Base-by-base conservation (phyloP, 2,797 vertebrate species). In the Lutjanus argentimaculatus region DNA sequence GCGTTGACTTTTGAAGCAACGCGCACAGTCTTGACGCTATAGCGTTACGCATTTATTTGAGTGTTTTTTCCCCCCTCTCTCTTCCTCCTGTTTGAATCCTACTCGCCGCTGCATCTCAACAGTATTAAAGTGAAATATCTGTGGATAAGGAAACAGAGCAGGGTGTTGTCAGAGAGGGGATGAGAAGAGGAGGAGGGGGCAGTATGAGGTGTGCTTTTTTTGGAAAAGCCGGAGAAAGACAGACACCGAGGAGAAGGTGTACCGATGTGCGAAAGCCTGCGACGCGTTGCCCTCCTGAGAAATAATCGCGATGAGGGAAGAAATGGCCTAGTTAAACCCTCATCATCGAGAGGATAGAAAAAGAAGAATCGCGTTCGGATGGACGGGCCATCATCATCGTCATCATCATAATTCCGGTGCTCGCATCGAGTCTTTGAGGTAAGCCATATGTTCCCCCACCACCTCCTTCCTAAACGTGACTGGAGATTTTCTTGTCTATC, bases 121-220 rank as follows among this genome's bases (percentile, higher is more conserved):
- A 78, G 86, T 79, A 70, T 77, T 84, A 91, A 92, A 93, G 90
- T 91, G 70, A 83, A 87, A 94, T 87, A 90, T 93, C 91, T 79
- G 89, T 86, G 88, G 79, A 77, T 74, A 82, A 89, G 79, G 75
- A 87, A 83, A 83, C 83, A 85, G 91, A 91, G 88, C 92, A 72
- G 91, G 92, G 94, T 94, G 95, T 94, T 93, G 94, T 93, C 91
- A 90, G 89, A 92, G 87, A 87, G 91, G 89, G 89, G 88, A 91
- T 89, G 90, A 86, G 91, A 62, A 19, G 57, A 92, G 91, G 90
- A 92, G 88, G 88, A 82, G 88, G 91, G 90, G 86, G 87, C 92
- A 90, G 91, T 88, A 90, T 91, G 93, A 95, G 94, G 91, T 94
- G 91, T 93, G 92, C 90, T 94, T 94, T 93, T 94, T 95, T 91